A percentile compares a stretch with the other conserved stretches of the same genome.
phyloP scores from a whole-genome alignment of 1,140 invertebrate species.

The Caerostris darwini region DNA sequence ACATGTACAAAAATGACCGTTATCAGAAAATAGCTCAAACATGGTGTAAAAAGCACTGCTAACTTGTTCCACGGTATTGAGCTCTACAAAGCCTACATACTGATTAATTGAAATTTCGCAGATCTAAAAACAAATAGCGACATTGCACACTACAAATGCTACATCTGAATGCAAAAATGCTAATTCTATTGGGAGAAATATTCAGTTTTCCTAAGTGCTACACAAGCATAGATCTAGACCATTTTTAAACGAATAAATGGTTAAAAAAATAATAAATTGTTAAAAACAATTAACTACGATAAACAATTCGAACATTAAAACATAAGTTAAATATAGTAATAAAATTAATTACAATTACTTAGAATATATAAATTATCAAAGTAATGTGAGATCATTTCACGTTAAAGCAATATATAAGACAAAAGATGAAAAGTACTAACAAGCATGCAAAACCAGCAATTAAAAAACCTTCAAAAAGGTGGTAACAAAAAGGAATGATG shows the following conservation, averaged over 20 bases:
- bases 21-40: conserved; percentile 76
- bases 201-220: conserved; percentile 41
- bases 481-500: conserved; percentile 75
- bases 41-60: conserved; percentile 74
- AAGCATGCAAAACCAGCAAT: conserved; percentile 72
- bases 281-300: conserved; percentile 70
- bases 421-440: conserved; percentile 59
- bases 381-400: conserved; percentile 73
- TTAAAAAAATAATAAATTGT: conserved; percentile 60
- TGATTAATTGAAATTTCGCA: conserved; percentile 45
- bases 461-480: conserved; percentile 56
- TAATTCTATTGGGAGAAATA: conserved; percentile 33
- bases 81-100: conserved; percentile 58
- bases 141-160: conserved; percentile 54
- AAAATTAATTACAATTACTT: conserved; percentile 72
- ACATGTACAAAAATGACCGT: conserved; percentile 72
- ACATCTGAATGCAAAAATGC: conserved; percentile 46
- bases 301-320: conserved; percentile 76
- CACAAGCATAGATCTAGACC: conserved; percentile 38
- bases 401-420: conserved; percentile 54
- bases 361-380: conserved; percentile 70
- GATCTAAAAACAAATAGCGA: conserved; percentile 61
- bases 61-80: conserved; percentile 71
- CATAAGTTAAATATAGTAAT: conserved; percentile 69
- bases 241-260: conserved; percentile 38